These are phyloP conservation scores for Panurus biarmicus DNA, from an alignment of 2,113 vertebrate species.

Conservation along the genomic window DNA sequence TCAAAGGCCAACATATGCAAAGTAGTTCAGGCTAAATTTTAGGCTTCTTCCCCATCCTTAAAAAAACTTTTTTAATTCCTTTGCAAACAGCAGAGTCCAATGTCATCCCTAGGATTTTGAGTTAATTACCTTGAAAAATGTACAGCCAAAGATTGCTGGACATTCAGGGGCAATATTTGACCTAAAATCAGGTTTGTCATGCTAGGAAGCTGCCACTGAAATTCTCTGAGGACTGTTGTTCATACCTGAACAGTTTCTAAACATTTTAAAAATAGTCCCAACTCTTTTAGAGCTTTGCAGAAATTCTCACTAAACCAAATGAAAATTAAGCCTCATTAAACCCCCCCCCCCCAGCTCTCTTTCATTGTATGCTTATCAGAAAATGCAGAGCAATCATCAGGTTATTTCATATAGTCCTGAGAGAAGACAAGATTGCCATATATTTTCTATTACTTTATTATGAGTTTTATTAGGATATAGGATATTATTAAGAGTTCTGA, in stretches of 20 bases:
- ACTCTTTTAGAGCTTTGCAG: not conserved
- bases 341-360: not conserved
- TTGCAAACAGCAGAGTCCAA: not conserved
- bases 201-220: not conserved
- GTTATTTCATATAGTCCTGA: not conserved
- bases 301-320: not conserved
- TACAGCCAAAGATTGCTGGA: not conserved
- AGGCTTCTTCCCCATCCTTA: not conserved
- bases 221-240: not conserved
- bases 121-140: not conserved
- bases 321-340: not conserved
- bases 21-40: not conserved
- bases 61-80: not conserved
- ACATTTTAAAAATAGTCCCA: not conserved
- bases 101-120: not conserved
- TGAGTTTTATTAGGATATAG: not conserved
- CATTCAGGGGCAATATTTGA: not conserved
- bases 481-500: not conserved
- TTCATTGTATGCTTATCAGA: not conserved
- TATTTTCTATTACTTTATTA: not conserved
- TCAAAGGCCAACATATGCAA: not conserved
- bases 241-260: not conserved
- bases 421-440: not conserved
- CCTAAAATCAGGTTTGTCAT: not conserved
- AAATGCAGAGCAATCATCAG: not conserved